phyloP scores from a whole-genome alignment of 2,113 vertebrate genomes.

The Rhagologus leucostigma region DNA sequence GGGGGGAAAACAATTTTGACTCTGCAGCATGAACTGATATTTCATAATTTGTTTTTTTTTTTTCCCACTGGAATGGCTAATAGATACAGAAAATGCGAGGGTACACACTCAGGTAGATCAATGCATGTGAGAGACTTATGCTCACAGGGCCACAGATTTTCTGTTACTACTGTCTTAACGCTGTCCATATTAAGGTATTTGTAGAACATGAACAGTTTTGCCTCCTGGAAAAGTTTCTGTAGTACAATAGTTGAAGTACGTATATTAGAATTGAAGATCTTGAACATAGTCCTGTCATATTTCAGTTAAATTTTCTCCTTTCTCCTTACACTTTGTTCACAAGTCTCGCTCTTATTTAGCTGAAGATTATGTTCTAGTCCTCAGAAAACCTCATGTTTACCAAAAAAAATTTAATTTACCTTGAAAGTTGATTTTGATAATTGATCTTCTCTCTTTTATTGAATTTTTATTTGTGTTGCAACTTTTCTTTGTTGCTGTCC shows the following conservation, averaged over 20 bases:
- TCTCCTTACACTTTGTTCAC: neutral
- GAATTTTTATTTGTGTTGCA: neutral
- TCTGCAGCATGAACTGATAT: neutral
- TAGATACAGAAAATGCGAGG: neutral
- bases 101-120: neutral
- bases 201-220: neutral
- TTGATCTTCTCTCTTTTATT: neutral
- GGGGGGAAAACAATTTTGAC: neutral
- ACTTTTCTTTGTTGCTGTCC: neutral
- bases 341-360: neutral
- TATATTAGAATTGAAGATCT: neutral
- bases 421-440: neutral
- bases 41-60: neutral
- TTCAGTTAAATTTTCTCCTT: neutral
- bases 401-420: neutral
- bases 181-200: fast-evolving
- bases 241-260: neutral
- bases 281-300: neutral
- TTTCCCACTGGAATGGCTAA: neutral
- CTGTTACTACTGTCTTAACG: neutral
- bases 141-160: neutral
- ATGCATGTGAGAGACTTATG: neutral
- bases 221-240: neutral
- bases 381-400: neutral
- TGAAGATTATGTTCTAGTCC: neutral